Evolutionary conservation across 2,888 invertebrate genomes (phyloP).

Genomic region (Brassicogethes aeneus): DNA sequence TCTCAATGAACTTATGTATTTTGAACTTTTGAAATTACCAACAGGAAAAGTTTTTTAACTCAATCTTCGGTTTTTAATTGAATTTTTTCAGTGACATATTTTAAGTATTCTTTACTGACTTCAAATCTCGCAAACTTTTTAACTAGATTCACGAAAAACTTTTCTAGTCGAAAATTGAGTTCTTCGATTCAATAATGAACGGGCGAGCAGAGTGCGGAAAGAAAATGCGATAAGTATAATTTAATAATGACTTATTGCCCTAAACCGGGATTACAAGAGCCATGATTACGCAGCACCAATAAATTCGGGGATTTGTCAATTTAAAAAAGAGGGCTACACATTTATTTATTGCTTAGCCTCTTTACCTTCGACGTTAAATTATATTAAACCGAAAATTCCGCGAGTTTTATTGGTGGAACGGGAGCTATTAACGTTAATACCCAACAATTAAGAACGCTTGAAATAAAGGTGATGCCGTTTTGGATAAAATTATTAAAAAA

Average conservation of each 20-base stretch:
- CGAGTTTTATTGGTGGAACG: neutral
- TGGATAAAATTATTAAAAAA: no score
- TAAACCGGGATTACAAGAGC: slow-evolving; percentile 33
- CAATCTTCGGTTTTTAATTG: neutral
- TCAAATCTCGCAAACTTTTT: neutral
- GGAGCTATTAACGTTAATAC: no score
- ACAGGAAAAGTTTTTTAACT: no score
- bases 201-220: slow-evolving; percentile 22
- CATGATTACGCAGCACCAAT: slow-evolving; percentile 29
- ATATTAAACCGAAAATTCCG: neutral
- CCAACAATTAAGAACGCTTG: no score
- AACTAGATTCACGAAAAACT: neutral
- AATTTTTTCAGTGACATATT: neutral
- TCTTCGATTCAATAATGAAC: slow-evolving; percentile 17
- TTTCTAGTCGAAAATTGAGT: slow-evolving; percentile 8
- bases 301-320: slow-evolving; percentile 34
- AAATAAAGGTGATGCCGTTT: no score
- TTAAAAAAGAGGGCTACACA: slow-evolving; percentile 33
- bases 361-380: neutral
- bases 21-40: no score
- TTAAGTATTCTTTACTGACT: neutral
- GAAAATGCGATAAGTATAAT: slow-evolving; percentile 30
- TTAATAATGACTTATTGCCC: slow-evolving; percentile 32
- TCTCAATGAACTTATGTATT: no score
- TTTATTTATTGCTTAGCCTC: slow-evolving; percentile 27